phyloP scores from a whole-genome alignment of 2,888 invertebrate species.

The Hydrotaea cyrtoneurina region DNA sequence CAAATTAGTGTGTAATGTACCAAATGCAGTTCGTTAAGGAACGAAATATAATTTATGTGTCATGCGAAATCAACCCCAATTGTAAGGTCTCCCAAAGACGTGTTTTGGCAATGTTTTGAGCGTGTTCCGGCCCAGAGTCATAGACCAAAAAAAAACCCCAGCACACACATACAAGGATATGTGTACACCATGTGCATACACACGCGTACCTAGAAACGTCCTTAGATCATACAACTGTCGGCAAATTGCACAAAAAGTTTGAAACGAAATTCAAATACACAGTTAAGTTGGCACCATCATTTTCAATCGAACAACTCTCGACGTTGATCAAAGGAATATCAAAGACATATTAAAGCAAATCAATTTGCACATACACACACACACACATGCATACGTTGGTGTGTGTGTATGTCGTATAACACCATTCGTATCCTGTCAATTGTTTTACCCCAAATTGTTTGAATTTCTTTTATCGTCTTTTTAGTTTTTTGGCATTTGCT shows the following conservation, averaged over 20 bases:
- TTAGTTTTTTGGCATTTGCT: constrained; percentile 8
- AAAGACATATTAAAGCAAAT: constrained; percentile 8
- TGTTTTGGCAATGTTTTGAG: constrained; percentile 17
- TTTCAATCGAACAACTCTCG: background rate
- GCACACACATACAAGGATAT: no score
- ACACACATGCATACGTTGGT: background rate
- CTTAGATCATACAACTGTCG: background rate
- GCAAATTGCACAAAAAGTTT: background rate
- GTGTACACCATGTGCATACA: background rate
- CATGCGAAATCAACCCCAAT: constrained; percentile 1
- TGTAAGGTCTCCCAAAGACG: background rate
- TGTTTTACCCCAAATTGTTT: background rate
- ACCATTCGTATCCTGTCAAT: constrained; percentile 1
- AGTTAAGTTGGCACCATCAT: constrained; percentile 30
- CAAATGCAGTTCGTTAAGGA: background rate
- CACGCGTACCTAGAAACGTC: background rate
- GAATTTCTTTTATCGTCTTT: background rate
- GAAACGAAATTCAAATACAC: background rate
- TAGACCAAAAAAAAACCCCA: background rate
- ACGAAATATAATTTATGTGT: background rate
- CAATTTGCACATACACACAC: background rate
- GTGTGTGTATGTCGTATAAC: background rate
- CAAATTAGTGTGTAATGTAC: background rate
- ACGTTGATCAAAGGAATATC: constrained; percentile 15
- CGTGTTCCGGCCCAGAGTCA: background rate